These are phyloP conservation scores for Ia io DNA, from an alignment of 2,113 vertebrate species.

Conservation along the genomic window DNA sequence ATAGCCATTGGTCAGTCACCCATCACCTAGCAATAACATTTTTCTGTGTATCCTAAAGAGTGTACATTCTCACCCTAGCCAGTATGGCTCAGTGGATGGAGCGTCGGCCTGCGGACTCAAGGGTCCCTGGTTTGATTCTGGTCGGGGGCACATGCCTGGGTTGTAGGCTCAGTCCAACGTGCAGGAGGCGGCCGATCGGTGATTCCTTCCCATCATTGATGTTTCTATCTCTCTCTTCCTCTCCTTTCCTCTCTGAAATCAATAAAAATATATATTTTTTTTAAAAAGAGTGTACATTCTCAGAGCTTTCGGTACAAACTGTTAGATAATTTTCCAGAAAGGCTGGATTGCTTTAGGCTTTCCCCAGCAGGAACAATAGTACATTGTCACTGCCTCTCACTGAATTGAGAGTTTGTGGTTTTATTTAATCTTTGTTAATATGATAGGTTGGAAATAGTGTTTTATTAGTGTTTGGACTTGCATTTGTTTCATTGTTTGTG, in stretches of 20 bases:
- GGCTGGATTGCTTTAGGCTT: background rate
- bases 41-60: background rate
- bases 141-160: too few relatives aligned
- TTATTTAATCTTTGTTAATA: slow-evolving; percentile 23
- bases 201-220: too few relatives aligned
- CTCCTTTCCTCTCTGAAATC: too few relatives aligned
- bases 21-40: background rate
- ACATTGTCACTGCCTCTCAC: background rate
- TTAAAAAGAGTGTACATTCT: background rate
- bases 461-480: background rate
- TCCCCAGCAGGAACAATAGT: background rate
- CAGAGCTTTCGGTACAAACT: background rate
- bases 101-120: too few relatives aligned
- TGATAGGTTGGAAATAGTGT: background rate
- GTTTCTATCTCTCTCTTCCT: too few relatives aligned
- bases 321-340: background rate
- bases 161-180: too few relatives aligned
- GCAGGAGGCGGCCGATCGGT: too few relatives aligned
- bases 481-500: background rate
- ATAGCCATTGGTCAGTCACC: background rate
- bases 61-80: background rate
- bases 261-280: too few relatives aligned
- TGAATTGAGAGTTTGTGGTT: background rate
- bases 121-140: too few relatives aligned
- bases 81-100: too few relatives aligned